Percentiles rank a stretch among this genome's conserved stretches.
phyloP scores from a whole-genome alignment of 2,888 invertebrate species.

The Ceratothoa steindachneri region DNA sequence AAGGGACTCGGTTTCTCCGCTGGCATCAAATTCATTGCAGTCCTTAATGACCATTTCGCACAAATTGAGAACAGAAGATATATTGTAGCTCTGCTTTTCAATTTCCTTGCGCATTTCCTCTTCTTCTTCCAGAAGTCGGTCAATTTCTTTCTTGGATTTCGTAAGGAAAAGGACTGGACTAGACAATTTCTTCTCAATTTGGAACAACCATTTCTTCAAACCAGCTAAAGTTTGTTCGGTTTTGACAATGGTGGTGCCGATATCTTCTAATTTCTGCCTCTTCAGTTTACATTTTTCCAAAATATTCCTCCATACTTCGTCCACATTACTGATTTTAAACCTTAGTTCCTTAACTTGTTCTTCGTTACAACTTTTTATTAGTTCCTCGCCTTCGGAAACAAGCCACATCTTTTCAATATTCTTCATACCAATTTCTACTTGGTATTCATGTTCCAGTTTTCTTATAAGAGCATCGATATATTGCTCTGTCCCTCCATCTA shows the following conservation, averaged over 20 bases:
- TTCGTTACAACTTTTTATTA: constrained; percentile 32
- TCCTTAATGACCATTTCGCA: constrained; percentile 46
- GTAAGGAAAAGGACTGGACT: constrained; percentile 42
- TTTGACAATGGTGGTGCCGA: constrained; percentile 38
- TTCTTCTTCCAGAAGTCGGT: constrained; percentile 30
- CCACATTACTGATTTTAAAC: constrained; percentile 30
- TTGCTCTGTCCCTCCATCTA: constrained; percentile 42
- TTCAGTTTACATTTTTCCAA: constrained; percentile 39
- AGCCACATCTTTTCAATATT: constrained; percentile 41
- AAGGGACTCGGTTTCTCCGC: constrained; percentile 44
- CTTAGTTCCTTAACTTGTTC: constrained; percentile 31
- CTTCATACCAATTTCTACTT: constrained; percentile 42
- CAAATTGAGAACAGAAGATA: constrained; percentile 44
- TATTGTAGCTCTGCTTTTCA: constrained; percentile 41
- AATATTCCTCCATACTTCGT: constrained; percentile 42
- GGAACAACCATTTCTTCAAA: constrained; percentile 43
- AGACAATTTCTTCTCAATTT: constrained; percentile 38
- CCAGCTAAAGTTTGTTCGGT: constrained; percentile 41
- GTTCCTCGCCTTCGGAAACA: constrained; percentile 41
- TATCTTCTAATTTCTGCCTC: constrained; percentile 43
- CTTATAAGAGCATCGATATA: constrained; percentile 43
- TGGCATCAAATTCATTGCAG: constrained; percentile 45
- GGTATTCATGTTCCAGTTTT: constrained; percentile 45
- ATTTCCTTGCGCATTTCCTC: constrained; percentile 43
- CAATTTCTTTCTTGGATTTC: constrained; percentile 43